Percentiles rank a stretch among this genome's conserved stretches.
Evolutionary conservation across 2,888 invertebrate species (phyloP).

Genomic region (Synanthedon myopaeformis): DNA sequence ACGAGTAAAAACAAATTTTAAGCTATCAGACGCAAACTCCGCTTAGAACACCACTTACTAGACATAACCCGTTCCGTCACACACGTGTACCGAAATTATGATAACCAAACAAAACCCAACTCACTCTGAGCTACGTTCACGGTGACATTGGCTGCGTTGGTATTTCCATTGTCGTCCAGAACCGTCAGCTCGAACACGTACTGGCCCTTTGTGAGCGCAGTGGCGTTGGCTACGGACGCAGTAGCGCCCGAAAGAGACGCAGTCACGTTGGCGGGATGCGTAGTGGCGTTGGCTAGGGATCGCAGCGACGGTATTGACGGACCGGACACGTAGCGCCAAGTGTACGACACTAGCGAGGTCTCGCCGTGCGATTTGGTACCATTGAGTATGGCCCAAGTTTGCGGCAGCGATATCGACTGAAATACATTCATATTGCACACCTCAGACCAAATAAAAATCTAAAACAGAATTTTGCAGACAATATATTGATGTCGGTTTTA

Average conservation of each 20-base stretch:
- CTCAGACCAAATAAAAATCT: too few relatives aligned
- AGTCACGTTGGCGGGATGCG: slow-evolving; percentile 63
- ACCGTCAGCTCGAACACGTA: slow-evolving; percentile 87
- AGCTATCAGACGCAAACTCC: too few relatives aligned
- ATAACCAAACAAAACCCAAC: slow-evolving; percentile 20
- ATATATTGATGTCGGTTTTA: too few relatives aligned
- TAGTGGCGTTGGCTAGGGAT: slow-evolving; percentile 57
- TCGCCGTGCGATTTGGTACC: slow-evolving; percentile 87
- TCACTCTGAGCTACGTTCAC: slow-evolving; percentile 88
- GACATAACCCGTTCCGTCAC: too few relatives aligned
- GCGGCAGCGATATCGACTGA: slow-evolving; percentile 84
- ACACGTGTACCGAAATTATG: too few relatives aligned
- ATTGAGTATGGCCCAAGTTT: slow-evolving; percentile 83
- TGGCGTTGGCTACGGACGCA: slow-evolving; percentile 78
- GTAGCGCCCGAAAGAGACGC: too few relatives aligned
- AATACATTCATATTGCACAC: slow-evolving; percentile 14
- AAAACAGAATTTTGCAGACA: too few relatives aligned
- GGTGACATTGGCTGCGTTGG: slow-evolving; percentile 78
- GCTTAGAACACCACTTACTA: too few relatives aligned
- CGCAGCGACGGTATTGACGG: slow-evolving; percentile 28
- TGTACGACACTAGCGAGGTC: slow-evolving; percentile 82
- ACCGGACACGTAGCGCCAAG: slow-evolving; percentile 85
- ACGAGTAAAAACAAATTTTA: too few relatives aligned
- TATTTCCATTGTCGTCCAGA: slow-evolving; percentile 85
- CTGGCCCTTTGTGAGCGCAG: slow-evolving; percentile 83